A percentile compares a stretch with the other conserved stretches of the same genome.
Conservation (phyloP, 2,888 invertebrate genomes). For the Suillia variegata region DNA sequence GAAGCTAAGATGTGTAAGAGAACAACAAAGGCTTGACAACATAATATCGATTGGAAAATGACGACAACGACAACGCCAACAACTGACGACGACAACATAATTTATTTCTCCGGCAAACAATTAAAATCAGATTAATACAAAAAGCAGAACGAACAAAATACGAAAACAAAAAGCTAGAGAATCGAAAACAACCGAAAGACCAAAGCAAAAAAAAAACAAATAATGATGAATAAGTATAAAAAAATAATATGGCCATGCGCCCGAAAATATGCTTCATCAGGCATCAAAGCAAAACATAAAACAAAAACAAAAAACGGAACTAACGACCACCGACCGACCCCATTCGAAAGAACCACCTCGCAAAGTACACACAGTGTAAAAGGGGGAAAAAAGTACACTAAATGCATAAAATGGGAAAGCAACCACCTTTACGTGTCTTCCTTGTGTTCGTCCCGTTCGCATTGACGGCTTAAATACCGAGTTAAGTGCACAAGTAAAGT, state of each 20-base stretch:
- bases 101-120: constrained; percentile 37
- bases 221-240: no score
- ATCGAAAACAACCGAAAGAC: no score
- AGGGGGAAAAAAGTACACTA: constrained; percentile 15
- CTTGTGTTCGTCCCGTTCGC: no score
- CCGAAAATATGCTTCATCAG: no score
- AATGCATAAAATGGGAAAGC: constrained; percentile 12
- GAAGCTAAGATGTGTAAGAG: background rate
- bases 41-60: constrained; percentile 22
- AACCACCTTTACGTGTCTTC: constrained; percentile 9
- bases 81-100: constrained; percentile 36
- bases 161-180: no score
- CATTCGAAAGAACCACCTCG: constrained; percentile 6
- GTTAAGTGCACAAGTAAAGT: background rate
- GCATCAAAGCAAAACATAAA: background rate
- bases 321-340: constrained; percentile 11
- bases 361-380: background rate
- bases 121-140: constrained; percentile 39
- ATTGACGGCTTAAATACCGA: background rate
- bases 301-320: background rate
- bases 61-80: no score
- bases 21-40: background rate
- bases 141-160: background rate
- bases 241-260: no score
- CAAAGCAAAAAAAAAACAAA: no score